Conservation (phyloP, 2,113 vertebrate genomes). For the Malurus alboscapulatus region DNA sequence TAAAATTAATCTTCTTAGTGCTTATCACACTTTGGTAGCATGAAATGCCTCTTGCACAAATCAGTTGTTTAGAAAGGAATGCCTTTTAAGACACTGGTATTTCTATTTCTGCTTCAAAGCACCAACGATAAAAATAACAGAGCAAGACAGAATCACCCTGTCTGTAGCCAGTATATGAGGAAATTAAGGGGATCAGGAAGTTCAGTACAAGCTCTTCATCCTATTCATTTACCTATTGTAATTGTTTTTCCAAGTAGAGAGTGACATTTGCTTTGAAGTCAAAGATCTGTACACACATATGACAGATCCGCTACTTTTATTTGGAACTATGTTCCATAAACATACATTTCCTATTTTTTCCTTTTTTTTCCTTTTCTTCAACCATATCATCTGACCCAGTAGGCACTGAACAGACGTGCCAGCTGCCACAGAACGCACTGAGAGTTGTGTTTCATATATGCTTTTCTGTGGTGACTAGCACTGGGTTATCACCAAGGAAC, state of each 20-base stretch:
- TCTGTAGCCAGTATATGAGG: neutral
- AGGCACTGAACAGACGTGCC: neutral
- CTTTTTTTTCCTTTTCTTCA: neutral
- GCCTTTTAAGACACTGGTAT: neutral
- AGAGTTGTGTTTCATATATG: neutral
- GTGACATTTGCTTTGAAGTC: neutral
- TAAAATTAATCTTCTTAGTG: too few relatives aligned
- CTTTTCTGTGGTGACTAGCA: neutral
- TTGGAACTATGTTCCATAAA: neutral
- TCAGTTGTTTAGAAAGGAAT: neutral
- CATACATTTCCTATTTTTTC: neutral
- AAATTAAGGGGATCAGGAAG: neutral
- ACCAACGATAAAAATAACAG: neutral
- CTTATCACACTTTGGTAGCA: too few relatives aligned
- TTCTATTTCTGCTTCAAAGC: neutral
- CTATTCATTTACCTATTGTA: neutral
- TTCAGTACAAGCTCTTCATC: neutral
- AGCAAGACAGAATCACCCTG: neutral
- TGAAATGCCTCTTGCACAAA: neutral
- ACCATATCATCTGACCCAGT: neutral
- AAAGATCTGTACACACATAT: neutral
- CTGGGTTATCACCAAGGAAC: neutral
- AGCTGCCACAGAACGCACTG: neutral
- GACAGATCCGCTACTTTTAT: neutral
- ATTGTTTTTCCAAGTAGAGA: neutral